phyloP scores from a whole-genome alignment of 2,113 vertebrate species.

The Salvelinus namaycush region DNA sequence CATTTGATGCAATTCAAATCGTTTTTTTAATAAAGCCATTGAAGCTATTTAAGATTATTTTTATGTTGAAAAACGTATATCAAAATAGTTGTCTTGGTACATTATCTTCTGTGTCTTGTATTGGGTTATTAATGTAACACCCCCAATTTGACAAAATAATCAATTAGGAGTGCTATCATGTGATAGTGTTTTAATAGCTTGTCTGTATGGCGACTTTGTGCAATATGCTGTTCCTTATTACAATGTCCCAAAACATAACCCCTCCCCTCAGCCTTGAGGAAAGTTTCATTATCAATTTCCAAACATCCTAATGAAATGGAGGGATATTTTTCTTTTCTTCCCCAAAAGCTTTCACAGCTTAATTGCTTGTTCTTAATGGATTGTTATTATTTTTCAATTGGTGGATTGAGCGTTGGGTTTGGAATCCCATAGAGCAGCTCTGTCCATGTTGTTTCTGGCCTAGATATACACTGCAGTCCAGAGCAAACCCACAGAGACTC shows the following conservation, averaged over 20 bases:
- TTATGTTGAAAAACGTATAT: no score
- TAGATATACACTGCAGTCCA: slow-evolving; percentile 54
- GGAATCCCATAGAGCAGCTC: slow-evolving; percentile 52
- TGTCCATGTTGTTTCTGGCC: slow-evolving; percentile 71
- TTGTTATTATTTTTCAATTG: slow-evolving; percentile 79
- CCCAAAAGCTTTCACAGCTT: slow-evolving; percentile 73
- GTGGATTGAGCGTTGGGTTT: slow-evolving; percentile 68
- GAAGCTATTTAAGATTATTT: no score
- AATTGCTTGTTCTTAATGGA: slow-evolving; percentile 76
- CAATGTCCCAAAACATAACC: slow-evolving; percentile 65
- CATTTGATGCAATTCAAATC: no score
- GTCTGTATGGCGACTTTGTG: slow-evolving; percentile 48
- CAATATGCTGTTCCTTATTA: slow-evolving; percentile 60
- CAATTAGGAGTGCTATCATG: slow-evolving; percentile 29
- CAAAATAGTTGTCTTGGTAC: no score
- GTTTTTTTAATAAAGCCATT: no score
- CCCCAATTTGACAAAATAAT: slow-evolving; percentile 40
- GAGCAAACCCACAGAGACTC: slow-evolving; percentile 27
- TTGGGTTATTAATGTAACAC: background rate
- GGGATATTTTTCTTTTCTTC: slow-evolving; percentile 71
- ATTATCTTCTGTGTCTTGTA: background rate
- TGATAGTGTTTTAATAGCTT: slow-evolving; percentile 31
- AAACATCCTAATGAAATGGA: slow-evolving; percentile 69
- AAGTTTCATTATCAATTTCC: slow-evolving; percentile 66
- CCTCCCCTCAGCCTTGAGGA: slow-evolving; percentile 25